phyloP scores from a whole-genome alignment of 2,888 invertebrate species.

The Ichneumoninae sp. region DNA sequence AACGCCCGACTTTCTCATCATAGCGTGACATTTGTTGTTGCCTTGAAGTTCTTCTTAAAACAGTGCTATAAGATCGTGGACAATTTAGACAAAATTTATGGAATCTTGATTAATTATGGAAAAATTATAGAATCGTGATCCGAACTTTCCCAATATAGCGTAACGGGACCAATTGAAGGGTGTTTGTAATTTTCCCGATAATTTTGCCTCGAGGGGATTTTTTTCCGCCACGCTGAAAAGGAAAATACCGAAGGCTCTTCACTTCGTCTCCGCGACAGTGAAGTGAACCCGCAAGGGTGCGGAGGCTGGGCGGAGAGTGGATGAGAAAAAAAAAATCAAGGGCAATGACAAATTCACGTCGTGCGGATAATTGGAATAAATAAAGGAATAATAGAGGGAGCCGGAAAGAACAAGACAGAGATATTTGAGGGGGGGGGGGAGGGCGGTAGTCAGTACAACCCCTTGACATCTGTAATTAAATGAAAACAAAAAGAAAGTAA shows the following conservation, averaged over 20 bases:
- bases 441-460: conserved; percentile 78
- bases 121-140: neutral
- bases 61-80: neutral
- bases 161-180: neutral
- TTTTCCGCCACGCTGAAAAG: conserved; percentile 26
- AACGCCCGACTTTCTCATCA: neutral
- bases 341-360: conserved; percentile 84
- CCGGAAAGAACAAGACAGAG: conserved; percentile 68
- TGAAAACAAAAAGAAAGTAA: conserved; percentile 84
- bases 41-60: neutral
- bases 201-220: conserved; percentile 36
- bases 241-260: conserved; percentile 62
- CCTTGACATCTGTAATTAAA: conserved; percentile 85
- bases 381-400: conserved; percentile 83
- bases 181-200: conserved; percentile 27
- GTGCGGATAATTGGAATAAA: conserved; percentile 84
- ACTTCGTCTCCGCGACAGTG: conserved; percentile 58
- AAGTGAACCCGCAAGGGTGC: conserved; percentile 60
- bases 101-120: neutral
- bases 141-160: neutral
- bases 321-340: conserved; percentile 77
- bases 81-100: neutral
- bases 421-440: conserved; percentile 51
- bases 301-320: conserved; percentile 18
- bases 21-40: neutral